Base-by-base conservation (phyloP, 2,888 invertebrate species). In the Caenorhabditis drosophilae region DNA sequence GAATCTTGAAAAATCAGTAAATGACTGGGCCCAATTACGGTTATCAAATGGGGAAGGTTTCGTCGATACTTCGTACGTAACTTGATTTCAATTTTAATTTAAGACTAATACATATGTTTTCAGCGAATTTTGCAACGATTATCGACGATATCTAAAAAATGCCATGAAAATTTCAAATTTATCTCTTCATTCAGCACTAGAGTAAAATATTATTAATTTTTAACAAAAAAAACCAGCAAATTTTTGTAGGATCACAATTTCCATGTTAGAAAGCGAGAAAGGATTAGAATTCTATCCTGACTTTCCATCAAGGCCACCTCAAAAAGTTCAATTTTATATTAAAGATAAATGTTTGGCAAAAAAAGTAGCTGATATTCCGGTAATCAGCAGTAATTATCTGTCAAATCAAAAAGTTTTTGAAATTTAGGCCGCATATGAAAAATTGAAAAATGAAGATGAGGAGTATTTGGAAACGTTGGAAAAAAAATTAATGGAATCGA, bases 81-180 rank as follows among this genome's bases (percentile, higher is more conserved):
- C 16, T 20, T 20, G 22, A 42, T 45, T 45, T 45, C 45, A 25
- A 4, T 11, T 4, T 20, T 11, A 42, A 42, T 42, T 20, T 16
- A 6, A 23, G n/a, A n/a, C n/a, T 38, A 16, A 38, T 11, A 16
- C 18, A 25, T 47, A 15, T 36, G 12, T 26, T 18, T 50, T 26
- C 61, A 55, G 61, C 11, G 4, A 15, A 4, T 55, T 61, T 40
- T 1, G 16, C 2, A 7, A 26, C 18, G 61, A 61, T 20, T 61
- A 15, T 38, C 31, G 46, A 11, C 50, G 47, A 20, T 61, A 61
- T 20, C 35, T 55, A 25, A 54, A 50, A 26, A 40, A 9, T 2
- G 40, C 61, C 11, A 34, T 27, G 1, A 50, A 25, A 12, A 9
- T 51, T n/a, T 16, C 18, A 12, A 46, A 51, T 16, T 42, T 47